These are phyloP conservation scores for Phlogophora meticulosa DNA, from an alignment of 2,888 invertebrate species.

Conservation along the genomic window DNA sequence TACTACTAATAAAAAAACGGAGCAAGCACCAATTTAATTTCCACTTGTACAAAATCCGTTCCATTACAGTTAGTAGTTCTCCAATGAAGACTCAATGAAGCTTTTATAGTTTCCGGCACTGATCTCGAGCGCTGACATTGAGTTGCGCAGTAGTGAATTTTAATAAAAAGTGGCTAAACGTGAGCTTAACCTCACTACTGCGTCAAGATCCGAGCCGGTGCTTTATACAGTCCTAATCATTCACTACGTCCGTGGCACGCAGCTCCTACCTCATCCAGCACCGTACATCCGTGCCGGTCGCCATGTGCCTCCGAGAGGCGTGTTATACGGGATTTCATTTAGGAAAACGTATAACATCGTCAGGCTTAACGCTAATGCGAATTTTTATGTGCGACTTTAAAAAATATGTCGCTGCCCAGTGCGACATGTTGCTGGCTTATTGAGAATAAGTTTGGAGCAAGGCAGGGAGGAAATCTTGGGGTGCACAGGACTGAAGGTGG, in stretches of 20 bases:
- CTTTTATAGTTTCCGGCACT: too few relatives aligned
- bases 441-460: slow-evolving; percentile 42
- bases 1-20: too few relatives aligned
- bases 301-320: slow-evolving; percentile 86
- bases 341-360: slow-evolving; percentile 88
- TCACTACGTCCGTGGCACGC: slow-evolving; percentile 22
- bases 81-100: too few relatives aligned
- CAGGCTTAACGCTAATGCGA: slow-evolving; percentile 86
- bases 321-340: slow-evolving; percentile 91
- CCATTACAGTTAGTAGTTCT: too few relatives aligned
- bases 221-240: too few relatives aligned
- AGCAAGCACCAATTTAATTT: too few relatives aligned
- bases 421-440: slow-evolving; percentile 55
- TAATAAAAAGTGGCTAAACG: too few relatives aligned
- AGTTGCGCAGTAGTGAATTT: too few relatives aligned
- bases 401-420: slow-evolving; percentile 66
- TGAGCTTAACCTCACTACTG: too few relatives aligned
- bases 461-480: slow-evolving; percentile 6
- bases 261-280: slow-evolving; percentile 68
- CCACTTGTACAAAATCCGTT: too few relatives aligned
- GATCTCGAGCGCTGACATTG: too few relatives aligned
- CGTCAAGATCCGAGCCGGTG: too few relatives aligned
- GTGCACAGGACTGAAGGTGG: not conserved
- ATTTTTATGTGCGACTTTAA: slow-evolving; percentile 87
- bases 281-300: slow-evolving; percentile 65